phyloP scores from a whole-genome alignment of 2,113 vertebrate species.

The Myanophis thanlyinensis region DNA sequence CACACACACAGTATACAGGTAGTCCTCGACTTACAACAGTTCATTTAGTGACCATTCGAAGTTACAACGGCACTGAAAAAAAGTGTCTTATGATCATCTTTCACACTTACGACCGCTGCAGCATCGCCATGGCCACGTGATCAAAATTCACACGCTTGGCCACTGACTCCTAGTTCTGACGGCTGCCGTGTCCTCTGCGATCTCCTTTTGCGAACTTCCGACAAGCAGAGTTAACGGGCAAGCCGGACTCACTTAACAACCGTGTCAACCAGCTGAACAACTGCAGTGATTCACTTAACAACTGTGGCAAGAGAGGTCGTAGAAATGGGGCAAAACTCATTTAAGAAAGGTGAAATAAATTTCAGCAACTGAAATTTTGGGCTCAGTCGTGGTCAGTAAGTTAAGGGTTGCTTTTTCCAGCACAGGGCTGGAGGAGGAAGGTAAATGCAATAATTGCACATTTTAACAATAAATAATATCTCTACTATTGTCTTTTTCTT shows the following conservation, averaged over 20 bases:
- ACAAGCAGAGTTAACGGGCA: background rate
- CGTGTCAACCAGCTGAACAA: background rate
- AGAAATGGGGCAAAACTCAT: background rate
- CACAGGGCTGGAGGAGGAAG: background rate
- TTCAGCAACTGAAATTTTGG: background rate
- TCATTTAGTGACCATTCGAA: background rate
- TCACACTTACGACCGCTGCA: background rate
- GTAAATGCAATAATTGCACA: background rate
- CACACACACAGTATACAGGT: background rate
- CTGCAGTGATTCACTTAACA: background rate
- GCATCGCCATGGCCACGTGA: background rate
- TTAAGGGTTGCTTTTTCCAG: background rate
- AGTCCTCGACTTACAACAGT: background rate
- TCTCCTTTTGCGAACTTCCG: background rate
- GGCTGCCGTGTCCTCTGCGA: background rate
- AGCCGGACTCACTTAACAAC: background rate
- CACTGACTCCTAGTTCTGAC: background rate
- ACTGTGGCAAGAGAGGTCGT: background rate
- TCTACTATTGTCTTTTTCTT: background rate
- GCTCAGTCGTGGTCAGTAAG: background rate
- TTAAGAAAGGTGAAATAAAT: background rate
- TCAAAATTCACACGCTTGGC: background rate
- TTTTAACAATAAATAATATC: background rate
- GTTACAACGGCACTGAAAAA: background rate
- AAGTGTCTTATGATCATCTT: background rate